These are phyloP conservation scores for Hyla sarda DNA, from an alignment of 2,113 vertebrate species.

Conservation along the genomic window DNA sequence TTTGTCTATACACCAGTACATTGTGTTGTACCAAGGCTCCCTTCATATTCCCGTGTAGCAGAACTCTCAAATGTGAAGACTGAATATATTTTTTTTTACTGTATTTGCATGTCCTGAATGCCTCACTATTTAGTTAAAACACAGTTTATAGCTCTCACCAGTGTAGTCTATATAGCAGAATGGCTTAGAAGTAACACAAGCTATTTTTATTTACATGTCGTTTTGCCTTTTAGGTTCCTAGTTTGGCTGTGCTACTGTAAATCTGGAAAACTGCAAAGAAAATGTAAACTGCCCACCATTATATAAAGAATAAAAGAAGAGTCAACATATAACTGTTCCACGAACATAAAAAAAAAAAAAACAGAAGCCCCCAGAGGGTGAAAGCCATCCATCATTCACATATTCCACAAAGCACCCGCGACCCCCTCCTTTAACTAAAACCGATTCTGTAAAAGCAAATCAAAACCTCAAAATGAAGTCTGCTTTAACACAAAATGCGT, in stretches of 20 bases:
- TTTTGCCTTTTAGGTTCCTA: neutral
- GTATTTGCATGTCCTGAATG: neutral
- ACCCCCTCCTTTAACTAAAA: neutral
- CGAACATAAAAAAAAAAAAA: neutral
- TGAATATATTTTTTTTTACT: too few species aligned
- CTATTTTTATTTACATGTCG: neutral
- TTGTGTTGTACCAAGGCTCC: too few species aligned
- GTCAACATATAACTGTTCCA: neutral
- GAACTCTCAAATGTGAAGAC: neutral
- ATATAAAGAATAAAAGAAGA: neutral
- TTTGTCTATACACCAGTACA: too few species aligned
- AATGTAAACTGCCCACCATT: neutral
- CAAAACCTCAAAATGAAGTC: slow-evolving; percentile 16
- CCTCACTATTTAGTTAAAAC: neutral
- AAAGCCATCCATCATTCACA: neutral
- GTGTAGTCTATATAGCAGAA: neutral
- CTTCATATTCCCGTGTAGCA: too few species aligned
- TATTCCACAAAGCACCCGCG: neutral
- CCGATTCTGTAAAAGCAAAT: slow-evolving; percentile 3
- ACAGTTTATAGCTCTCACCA: neutral
- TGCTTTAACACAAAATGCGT: slow-evolving; percentile 12
- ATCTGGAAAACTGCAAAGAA: neutral
- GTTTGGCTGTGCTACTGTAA: neutral
- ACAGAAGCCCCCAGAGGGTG: neutral
- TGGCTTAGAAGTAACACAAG: neutral